These are phyloP conservation scores for Pollenia griseotomentosa DNA, from an alignment of 2,888 invertebrate genomes.

Conservation along the genomic window DNA sequence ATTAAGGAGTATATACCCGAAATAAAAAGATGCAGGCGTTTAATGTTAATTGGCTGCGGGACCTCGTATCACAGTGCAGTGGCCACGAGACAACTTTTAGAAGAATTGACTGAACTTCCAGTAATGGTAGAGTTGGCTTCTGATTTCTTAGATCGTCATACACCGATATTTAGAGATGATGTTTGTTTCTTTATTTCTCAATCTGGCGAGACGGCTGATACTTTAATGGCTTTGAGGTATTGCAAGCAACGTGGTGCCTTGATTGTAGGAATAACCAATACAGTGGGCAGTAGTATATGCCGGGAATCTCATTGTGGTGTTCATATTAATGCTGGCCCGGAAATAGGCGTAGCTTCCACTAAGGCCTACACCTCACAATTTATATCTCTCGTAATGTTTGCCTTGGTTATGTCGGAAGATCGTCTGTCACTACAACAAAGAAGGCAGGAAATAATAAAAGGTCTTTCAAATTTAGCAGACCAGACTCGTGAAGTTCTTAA, in stretches of 20 bases:
- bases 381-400: constrained; percentile 99
- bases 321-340: constrained; percentile 99
- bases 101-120: constrained; percentile 98
- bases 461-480: constrained; percentile 92
- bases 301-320: constrained; percentile 99
- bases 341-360: constrained; percentile 99
- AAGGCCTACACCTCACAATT: constrained; percentile 99
- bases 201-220: constrained; percentile 99
- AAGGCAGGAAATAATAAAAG: constrained; percentile 94
- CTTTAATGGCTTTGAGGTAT: constrained; percentile 96
- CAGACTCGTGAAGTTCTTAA: constrained; percentile 96
- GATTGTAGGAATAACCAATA: constrained; percentile 99
- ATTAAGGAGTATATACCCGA: constrained; percentile 99
- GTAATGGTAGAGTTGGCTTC: constrained; percentile 99
- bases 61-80: constrained; percentile 99
- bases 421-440: constrained; percentile 95
- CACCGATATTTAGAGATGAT: constrained; percentile 99
- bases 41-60: constrained; percentile 99
- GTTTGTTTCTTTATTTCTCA: constrained; percentile 99
- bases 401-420: constrained; percentile 98
- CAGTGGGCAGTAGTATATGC: constrained; percentile 99
- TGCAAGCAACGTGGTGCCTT: constrained; percentile 99
- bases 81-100: constrained; percentile 97
- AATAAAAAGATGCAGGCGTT: constrained; percentile 97
- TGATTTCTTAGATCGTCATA: constrained; percentile 98